phyloP scores from a whole-genome alignment of 2,888 invertebrate species.

The Microctonus hyperodae region DNA sequence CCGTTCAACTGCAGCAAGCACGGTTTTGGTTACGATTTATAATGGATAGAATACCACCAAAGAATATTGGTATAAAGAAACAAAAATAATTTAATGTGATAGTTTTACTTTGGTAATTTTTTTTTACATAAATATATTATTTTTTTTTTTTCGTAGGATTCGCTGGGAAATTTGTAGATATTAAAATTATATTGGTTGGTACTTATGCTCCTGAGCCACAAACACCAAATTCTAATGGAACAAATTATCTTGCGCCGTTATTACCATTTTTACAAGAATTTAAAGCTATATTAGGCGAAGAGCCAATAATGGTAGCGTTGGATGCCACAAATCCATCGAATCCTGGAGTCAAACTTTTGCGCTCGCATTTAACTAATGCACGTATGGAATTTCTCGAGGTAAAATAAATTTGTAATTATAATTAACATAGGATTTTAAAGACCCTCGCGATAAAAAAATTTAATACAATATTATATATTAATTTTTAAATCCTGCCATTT shows the following conservation, averaged over 20 bases:
- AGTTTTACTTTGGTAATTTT: too few relatives aligned
- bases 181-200: constrained; percentile 60
- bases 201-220: constrained; percentile 60
- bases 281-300: constrained; percentile 57
- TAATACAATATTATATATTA: too few relatives aligned
- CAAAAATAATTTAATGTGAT: neutral
- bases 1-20: constrained; percentile 73
- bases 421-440: neutral
- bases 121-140: too few relatives aligned
- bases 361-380: constrained; percentile 56
- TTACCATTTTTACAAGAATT: constrained; percentile 58
- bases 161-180: constrained; percentile 56
- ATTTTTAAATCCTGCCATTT: neutral
- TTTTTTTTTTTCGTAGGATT: too few relatives aligned
- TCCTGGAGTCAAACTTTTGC: constrained; percentile 59
- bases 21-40: constrained; percentile 80
- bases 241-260: constrained; percentile 55
- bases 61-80: constrained; percentile 66
- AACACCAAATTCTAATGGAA: constrained; percentile 52
- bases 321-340: constrained; percentile 62
- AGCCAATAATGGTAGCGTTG: constrained; percentile 57
- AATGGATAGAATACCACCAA: constrained; percentile 70
- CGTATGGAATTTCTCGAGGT: constrained; percentile 61
- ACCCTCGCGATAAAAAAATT: neutral
- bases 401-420: constrained; percentile 35